Evolutionary conservation across 1,140 invertebrate genomes (phyloP), one percentile per base, ranked within the genome.

Genomic region (Nebria ingens): DNA sequence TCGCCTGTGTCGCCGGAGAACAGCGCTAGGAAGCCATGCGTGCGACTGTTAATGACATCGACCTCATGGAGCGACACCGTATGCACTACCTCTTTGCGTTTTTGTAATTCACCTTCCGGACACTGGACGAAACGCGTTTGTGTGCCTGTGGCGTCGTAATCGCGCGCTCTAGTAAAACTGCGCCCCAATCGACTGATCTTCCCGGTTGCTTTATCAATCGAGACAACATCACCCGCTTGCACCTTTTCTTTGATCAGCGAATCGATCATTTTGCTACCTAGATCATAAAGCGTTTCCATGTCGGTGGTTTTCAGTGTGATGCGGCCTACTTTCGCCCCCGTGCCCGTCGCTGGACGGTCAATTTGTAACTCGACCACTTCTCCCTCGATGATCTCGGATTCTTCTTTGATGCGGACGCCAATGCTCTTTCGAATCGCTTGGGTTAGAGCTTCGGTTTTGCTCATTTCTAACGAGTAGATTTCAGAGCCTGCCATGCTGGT

Each of bases 1-100:
- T 99, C 97, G 2, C 97, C 97, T 0, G 97, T 99, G 66, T 99
- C 97, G 29, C 92, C 93, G 19, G 95, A 97, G 71, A 99, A 99
- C 0, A 99, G 73, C 0, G 97, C 97, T 1, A 99, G 74, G 66
- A 98, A 99, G 0, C 97, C 97, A 68, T 98, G 94, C 0, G 93
- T 96, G 60, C 95, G 77, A 49, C 91, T 94, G 66, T 98, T 98
- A 65, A 98, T 98, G 0, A 98, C 96, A 72, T 99, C 97, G 53
- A 99, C 91, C 71, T 99, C 97, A 68, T 99, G 97, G n/a, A 99
- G 73, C 0, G 92, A 95, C 0, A 98, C 94, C 0, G 95, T 99
- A 71, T 99, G 97, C 0, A 98, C 93, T 0, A 97, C 95, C 78
- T 98, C 95, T 70, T 98, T 97, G n/a, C 96, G 79, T 68, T 98